Conservation (phyloP, 2,113 vertebrate species). For the Sialia sialis region DNA sequence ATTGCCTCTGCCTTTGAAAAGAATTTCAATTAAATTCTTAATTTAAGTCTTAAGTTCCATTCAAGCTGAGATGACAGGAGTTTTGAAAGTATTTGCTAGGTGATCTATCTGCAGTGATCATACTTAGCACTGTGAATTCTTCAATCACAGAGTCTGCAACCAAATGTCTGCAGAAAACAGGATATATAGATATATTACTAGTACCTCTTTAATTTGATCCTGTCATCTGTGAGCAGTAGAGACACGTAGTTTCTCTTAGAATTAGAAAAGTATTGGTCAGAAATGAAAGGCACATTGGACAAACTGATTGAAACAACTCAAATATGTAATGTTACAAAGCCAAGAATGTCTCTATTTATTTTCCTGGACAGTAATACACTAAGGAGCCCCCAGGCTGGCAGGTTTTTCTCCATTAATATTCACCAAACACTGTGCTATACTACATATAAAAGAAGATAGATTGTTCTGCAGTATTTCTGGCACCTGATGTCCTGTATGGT, state of each 20-base stretch:
- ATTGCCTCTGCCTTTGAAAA: neutral
- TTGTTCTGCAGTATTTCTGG: neutral
- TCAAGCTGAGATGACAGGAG: neutral
- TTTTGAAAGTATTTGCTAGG: neutral
- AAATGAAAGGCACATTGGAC: neutral
- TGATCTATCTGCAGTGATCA: neutral
- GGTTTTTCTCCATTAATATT: neutral
- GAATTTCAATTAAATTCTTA: neutral
- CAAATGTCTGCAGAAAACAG: neutral
- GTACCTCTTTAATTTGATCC: neutral
- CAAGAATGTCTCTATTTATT: neutral
- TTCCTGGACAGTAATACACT: neutral
- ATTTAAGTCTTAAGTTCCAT: neutral
- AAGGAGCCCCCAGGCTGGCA: neutral
- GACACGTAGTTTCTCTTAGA: neutral
- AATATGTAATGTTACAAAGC: neutral
- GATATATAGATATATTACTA: neutral
- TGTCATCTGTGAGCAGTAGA: neutral
- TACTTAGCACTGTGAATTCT: neutral
- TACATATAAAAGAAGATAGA: neutral
- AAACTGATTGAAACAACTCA: neutral
- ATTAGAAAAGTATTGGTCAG: neutral
- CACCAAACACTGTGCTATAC: neutral
- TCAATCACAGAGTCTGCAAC: neutral
- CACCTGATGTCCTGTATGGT: neutral